These are phyloP conservation scores for Botia almorhae DNA, from an alignment of 2,797 vertebrate species.

Conservation along the genomic window DNA sequence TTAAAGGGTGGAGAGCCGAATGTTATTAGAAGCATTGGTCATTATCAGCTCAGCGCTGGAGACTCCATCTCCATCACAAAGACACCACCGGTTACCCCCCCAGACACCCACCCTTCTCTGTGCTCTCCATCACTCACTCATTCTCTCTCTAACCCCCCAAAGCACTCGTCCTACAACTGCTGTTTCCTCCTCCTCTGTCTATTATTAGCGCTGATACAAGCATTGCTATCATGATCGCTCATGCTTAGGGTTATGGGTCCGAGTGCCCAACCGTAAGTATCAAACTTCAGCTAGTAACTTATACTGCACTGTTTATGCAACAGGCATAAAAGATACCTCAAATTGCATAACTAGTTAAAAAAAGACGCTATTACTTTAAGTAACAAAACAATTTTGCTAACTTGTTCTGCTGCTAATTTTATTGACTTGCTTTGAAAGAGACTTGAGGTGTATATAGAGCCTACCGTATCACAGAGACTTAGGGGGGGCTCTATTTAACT, in stretches of 20 bases:
- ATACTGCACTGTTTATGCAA: too few relatives aligned
- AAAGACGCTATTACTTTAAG: too few relatives aligned
- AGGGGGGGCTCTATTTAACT: too few relatives aligned
- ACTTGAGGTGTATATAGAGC: too few relatives aligned
- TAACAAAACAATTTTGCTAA: too few relatives aligned
- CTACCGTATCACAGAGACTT: too few relatives aligned
- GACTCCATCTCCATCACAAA: constrained; percentile 82
- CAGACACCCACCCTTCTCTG: constrained; percentile 62
- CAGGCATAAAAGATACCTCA: too few relatives aligned
- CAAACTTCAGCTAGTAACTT: not conserved
- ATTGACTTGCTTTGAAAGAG: not conserved
- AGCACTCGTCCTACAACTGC: not conserved
- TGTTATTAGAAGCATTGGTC: constrained; percentile 78
- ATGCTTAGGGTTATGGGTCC: not conserved
- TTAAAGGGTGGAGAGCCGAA: constrained; percentile 78
- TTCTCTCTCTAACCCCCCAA: constrained; percentile 19
- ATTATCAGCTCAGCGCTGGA: constrained; percentile 79
- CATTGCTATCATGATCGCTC: not conserved
- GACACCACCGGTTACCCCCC: constrained; percentile 65
- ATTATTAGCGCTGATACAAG: not conserved
- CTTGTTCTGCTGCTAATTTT: too few relatives aligned
- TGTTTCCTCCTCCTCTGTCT: not conserved
- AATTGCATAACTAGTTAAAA: too few relatives aligned
- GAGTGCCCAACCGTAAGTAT: not conserved
- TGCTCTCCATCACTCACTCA: constrained; percentile 2